Evolutionary conservation across 2,888 invertebrate genomes (phyloP), one percentile per base, ranked within the genome.

Genomic region (Cyclophora albipunctata): DNA sequence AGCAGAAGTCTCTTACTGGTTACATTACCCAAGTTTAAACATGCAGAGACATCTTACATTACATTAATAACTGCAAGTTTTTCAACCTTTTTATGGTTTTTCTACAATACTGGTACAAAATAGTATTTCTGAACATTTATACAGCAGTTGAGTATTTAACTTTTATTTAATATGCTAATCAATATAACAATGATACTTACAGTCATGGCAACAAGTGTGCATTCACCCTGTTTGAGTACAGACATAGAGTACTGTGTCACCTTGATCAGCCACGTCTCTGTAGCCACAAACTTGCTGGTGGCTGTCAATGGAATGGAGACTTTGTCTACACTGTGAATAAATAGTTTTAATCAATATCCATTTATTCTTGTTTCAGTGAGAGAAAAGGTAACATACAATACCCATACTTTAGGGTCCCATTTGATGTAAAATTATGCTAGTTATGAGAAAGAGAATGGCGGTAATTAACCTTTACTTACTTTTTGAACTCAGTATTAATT

Each of bases 201-300:
- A 62, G 92, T 92, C 56, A 92, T 92, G 20, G 96, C 92, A 40
- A 94, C 91, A 7, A 97, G 84, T 1, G 91, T 87, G 33, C 95
- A 93, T 75, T 97, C 96, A 61, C 86, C 90, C 76, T 97, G 97
- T 72, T 95, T 94, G 0, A 95, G 92, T 46, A 96, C 79, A 64
- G 93, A 84, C 2, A 97, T 78, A 56, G 84, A 90, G 66, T 97
- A 95, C 42, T 94, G 92, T 0, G 93, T 90, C 0, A 95, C 92
- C 81, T 96, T 96, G 46, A 98, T 91, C 34, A 98, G 91, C 96
- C 97, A 98, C 54, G 94, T 95, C 71, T 95, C 94, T 0, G 96
- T 97, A 0, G 92, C 94, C 45, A 95, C 88, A 37, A 95, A 89
- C 65, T 91, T 92, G 57, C 90, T 91, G 33, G 94, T 90, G 0